Conservation (phyloP, 2,888 invertebrate genomes). For the Dryobota labecula region DNA sequence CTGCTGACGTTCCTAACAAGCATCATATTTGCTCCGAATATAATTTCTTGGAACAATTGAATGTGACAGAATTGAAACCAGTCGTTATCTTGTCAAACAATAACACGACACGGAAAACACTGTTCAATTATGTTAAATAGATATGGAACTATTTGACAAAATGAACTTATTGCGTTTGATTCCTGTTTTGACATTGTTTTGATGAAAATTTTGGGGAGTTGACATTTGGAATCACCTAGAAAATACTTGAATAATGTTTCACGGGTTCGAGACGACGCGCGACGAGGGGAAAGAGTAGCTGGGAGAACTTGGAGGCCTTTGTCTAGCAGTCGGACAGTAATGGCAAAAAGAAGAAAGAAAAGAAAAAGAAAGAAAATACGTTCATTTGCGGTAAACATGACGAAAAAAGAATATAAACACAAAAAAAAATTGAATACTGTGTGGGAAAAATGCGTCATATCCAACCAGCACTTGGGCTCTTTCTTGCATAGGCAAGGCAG, state of each 20-base stretch:
- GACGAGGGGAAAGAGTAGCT: neutral
- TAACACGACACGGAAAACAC: slow-evolving; percentile 45
- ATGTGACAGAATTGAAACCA: slow-evolving; percentile 56
- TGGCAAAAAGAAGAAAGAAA: neutral
- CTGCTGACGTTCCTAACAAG: slow-evolving; percentile 44
- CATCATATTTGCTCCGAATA: slow-evolving; percentile 45
- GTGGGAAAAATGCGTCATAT: too few species aligned
- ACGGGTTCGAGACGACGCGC: neutral
- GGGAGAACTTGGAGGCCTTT: neutral
- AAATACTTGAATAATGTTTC: neutral
- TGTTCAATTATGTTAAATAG: slow-evolving; percentile 54
- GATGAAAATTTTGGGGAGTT: neutral
- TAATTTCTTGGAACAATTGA: slow-evolving; percentile 63
- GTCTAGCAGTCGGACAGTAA: neutral
- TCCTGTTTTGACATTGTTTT: slow-evolving; percentile 1
- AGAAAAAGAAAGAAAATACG: neutral
- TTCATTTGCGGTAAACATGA: too few species aligned
- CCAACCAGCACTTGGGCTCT: too few species aligned
- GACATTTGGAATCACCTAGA: neutral
- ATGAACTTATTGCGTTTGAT: neutral
- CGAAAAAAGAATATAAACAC: too few species aligned
- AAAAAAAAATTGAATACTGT: too few species aligned
- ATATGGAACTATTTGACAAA: slow-evolving; percentile 39
- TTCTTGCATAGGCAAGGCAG: too few species aligned
- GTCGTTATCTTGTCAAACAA: slow-evolving; percentile 54